phyloP scores from a whole-genome alignment of 2,888 invertebrate species.

The Drosophila mulleri region DNA sequence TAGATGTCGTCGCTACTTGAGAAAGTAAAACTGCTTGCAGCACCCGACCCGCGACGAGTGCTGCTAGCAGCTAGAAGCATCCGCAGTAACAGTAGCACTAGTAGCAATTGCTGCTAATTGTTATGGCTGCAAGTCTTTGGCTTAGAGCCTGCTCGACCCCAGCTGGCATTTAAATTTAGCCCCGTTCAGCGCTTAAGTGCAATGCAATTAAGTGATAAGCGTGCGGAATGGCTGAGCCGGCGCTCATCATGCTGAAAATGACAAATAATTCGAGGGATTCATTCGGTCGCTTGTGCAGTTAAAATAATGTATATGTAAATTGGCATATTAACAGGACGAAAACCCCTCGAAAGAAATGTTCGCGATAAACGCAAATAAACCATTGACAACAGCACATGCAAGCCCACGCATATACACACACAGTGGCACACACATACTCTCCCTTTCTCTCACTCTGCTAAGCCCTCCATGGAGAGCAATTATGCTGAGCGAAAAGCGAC shows the following conservation, averaged over 20 bases:
- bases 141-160: constrained; percentile 35
- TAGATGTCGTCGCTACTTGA: constrained; percentile 44
- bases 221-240: constrained; percentile 30
- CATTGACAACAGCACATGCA: constrained; percentile 56
- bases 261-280: constrained; percentile 50
- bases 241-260: constrained; percentile 44
- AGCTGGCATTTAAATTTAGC: constrained; percentile 55
- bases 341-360: constrained; percentile 58
- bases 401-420: constrained; percentile 3
- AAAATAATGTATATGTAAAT: constrained; percentile 77
- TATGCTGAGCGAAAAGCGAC: constrained; percentile 51
- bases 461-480: constrained; percentile 74
- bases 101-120: constrained; percentile 77
- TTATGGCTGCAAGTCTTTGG: constrained; percentile 55
- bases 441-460: constrained; percentile 37
- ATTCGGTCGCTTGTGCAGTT: constrained; percentile 40
- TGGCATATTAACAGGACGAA: constrained; percentile 70
- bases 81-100: not conserved
- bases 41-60: constrained; percentile 28
- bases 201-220: constrained; percentile 63
- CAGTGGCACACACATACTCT: constrained; percentile 13
- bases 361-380: constrained; percentile 69
- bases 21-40: constrained; percentile 69
- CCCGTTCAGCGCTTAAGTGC: constrained; percentile 43
- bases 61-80: not conserved